Base-by-base conservation (phyloP, 2,888 invertebrate species). In the Notocelia uddmanniana region DNA sequence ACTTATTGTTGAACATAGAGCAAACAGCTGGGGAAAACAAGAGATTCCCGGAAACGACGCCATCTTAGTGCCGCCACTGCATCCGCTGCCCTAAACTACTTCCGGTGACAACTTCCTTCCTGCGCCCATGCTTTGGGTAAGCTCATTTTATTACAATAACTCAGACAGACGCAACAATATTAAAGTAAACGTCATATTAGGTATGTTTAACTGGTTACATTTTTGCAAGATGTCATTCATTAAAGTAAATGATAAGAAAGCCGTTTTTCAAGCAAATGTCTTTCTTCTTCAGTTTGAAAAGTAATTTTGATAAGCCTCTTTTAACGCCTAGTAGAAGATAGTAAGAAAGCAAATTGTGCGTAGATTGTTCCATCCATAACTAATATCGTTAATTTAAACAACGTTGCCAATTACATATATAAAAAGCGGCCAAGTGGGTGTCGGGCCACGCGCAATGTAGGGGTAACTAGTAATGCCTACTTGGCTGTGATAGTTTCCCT, bases 11-110 rank as follows among this genome's bases (percentile, higher is more conserved):
- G 68, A 74, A 74, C 67, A 63, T 55, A 74, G 69, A 74, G 71
- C 74, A 76, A 76, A 78, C 74, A 75, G 75, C 74, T 69, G 74
- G 74, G 71, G 76, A 75, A 81, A 84, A 84, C 83, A 84, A 79
- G 74, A 80, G 79, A 82, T 77, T 80, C 76, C 73, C 80, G 82
- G 81, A 82, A 79, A 74, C 76, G 73, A 75, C 77, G 82, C 81
- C 83, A 82, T 83, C 83, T 85, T 83, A 79, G 79, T 77, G 76
- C 76, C 78, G 75, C 76, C 77, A 78, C 78, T 76, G 78, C 80
- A 81, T 84, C 85, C 85, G 80, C 79, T 77, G 77, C 70, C 78
- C 80, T 79, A 82, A 86, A 87, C 85, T 83, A 84, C 82, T 83
- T 85, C 86, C 85, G 81, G 58, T 76, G 79, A 82, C 84, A 81